Evolutionary conservation across 2,113 vertebrate genomes (phyloP).

Genomic region (Todiramphus chloris): DNA sequence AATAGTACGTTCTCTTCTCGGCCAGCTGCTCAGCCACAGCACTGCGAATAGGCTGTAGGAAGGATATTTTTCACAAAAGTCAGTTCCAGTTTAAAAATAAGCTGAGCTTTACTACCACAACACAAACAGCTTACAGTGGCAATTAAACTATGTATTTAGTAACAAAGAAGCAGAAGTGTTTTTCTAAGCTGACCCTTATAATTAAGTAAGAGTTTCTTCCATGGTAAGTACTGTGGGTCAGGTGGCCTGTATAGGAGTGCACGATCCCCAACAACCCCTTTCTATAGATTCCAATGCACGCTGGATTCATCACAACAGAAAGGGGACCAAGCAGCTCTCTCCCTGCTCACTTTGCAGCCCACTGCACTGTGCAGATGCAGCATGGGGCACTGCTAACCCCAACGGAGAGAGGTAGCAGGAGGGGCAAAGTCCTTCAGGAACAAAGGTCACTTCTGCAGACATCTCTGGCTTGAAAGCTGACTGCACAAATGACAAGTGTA

Average conservation of each 20-base stretch:
- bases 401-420: rapidly evolving
- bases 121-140: not conserved
- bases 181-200: not conserved
- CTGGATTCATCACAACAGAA: not conserved
- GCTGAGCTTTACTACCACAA: not conserved
- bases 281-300: not conserved
- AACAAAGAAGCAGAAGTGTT: not conserved
- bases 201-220: not conserved
- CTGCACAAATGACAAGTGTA: not conserved
- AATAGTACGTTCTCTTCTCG: not conserved
- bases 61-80: not conserved
- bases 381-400: not conserved
- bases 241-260: not conserved
- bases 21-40: not conserved
- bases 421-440: not conserved
- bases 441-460: not conserved
- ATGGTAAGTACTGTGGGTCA: not conserved
- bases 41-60: not conserved
- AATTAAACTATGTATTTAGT: not conserved
- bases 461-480: not conserved
- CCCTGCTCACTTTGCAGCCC: not conserved
- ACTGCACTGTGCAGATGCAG: rapidly evolving
- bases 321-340: rapidly evolving
- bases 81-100: not conserved
- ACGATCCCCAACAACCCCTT: not conserved